A percentile compares a stretch with the other conserved stretches of the same genome.
phyloP scores from a whole-genome alignment of 2,888 invertebrate genomes.

The Luffia ferchaultella region DNA sequence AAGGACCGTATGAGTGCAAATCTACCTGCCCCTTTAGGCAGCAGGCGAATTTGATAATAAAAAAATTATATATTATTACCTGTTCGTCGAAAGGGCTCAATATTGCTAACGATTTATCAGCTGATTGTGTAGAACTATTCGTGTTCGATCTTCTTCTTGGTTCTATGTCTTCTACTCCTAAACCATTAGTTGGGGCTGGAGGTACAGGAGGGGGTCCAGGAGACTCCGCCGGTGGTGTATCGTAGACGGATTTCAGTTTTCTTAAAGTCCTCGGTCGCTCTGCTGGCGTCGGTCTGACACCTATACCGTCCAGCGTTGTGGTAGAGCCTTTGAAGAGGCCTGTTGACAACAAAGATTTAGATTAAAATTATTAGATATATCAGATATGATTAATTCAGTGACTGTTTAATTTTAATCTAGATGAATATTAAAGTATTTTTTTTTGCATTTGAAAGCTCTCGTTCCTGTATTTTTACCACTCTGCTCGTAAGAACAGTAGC shows the following conservation, averaged over 20 bases:
- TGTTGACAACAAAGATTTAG: constrained; percentile 41
- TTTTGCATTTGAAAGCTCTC: too few relatives aligned
- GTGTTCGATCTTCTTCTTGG: constrained; percentile 53
- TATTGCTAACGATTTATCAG: constrained; percentile 62
- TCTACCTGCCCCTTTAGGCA: too few relatives aligned
- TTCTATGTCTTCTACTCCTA: constrained; percentile 56
- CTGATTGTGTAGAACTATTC: constrained; percentile 48
- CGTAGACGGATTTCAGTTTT: constrained; percentile 78
- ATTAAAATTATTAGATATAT: too few relatives aligned
- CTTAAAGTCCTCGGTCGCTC: constrained; percentile 80
- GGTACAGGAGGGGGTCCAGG: constrained; percentile 41
- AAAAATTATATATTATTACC: constrained; percentile 24
- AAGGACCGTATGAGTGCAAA: too few relatives aligned
- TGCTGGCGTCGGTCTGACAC: constrained; percentile 67
- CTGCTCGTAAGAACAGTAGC: too few relatives aligned
- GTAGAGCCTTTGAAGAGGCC: constrained; percentile 87
- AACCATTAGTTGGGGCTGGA: constrained; percentile 26
- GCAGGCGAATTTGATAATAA: neutral
- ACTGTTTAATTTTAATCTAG: too few relatives aligned
- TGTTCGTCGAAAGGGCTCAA: constrained; percentile 90
- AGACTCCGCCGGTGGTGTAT: constrained; percentile 52
- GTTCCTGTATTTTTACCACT: too few relatives aligned
- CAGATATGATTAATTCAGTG: too few relatives aligned
- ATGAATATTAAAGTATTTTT: too few relatives aligned
- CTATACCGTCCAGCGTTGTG: constrained; percentile 71